These are phyloP conservation scores for Biston betularia DNA, from an alignment of 2,888 invertebrate genomes.

Conservation along the genomic window DNA sequence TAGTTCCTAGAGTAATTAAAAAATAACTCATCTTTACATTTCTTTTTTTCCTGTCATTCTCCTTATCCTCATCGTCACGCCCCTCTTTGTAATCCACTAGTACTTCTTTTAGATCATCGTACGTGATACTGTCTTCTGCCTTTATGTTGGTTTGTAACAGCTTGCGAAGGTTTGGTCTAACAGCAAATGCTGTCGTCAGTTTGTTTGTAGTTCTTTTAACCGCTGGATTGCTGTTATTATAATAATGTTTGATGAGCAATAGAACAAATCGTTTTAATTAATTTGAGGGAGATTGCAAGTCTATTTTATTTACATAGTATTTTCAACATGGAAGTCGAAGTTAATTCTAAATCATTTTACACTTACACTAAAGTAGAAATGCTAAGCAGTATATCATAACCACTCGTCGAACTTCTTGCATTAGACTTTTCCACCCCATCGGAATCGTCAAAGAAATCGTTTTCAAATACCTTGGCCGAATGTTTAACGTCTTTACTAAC, in stretches of 20 bases:
- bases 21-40: slow-evolving; percentile 35
- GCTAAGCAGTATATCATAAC: slow-evolving; percentile 53
- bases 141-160: slow-evolving; percentile 63
- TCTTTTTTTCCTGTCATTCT: slow-evolving; percentile 56
- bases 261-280: too few species aligned
- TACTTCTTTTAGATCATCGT: slow-evolving; percentile 68
- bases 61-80: slow-evolving; percentile 58
- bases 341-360: background rate
- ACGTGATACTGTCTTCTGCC: slow-evolving; percentile 59
- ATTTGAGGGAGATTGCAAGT: too few species aligned
- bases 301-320: too few species aligned
- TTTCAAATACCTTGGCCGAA: slow-evolving; percentile 10
- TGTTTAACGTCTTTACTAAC: slow-evolving; percentile 6
- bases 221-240: slow-evolving; percentile 42
- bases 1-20: too few species aligned
- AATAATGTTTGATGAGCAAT: background rate
- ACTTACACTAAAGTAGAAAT: slow-evolving; percentile 64
- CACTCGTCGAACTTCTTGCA: slow-evolving; percentile 34
- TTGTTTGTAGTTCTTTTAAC: slow-evolving; percentile 11
- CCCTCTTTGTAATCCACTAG: slow-evolving; percentile 57
- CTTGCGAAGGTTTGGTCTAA: slow-evolving; percentile 53
- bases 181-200: slow-evolving; percentile 4
- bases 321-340: background rate
- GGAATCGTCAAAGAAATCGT: slow-evolving; percentile 34
- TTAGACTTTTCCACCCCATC: slow-evolving; percentile 30